A percentile compares a stretch with the other conserved stretches of the same genome.
These are phyloP conservation scores for Cerastis rubricosa DNA, from an alignment of 2,888 invertebrate genomes.

Conservation along the genomic window DNA sequence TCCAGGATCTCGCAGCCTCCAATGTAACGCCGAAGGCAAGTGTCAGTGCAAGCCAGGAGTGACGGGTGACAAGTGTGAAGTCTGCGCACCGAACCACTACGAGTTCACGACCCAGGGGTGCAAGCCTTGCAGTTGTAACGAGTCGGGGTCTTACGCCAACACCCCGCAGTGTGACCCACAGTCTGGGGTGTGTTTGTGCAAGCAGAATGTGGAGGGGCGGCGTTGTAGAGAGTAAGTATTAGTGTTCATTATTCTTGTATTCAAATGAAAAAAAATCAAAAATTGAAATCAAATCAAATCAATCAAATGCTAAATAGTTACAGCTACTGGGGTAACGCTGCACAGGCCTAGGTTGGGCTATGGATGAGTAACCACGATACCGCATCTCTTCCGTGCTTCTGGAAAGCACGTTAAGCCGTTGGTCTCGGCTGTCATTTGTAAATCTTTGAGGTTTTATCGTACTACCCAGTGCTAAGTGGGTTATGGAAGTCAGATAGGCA, in stretches of 20 bases:
- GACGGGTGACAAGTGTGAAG: slow-evolving; percentile 98
- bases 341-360: too few species aligned
- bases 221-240: slow-evolving; percentile 95
- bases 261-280: too few species aligned
- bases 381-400: too few species aligned
- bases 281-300: too few species aligned
- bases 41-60: slow-evolving; percentile 99
- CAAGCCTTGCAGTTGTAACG: slow-evolving; percentile 97
- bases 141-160: slow-evolving; percentile 95
- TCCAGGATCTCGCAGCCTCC: slow-evolving; percentile 95
- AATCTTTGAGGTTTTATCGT: too few species aligned
- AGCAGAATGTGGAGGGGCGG: slow-evolving; percentile 98
- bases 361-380: too few species aligned
- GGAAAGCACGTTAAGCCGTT: too few species aligned
- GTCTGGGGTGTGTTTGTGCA: slow-evolving; percentile 95
- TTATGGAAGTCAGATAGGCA: too few species aligned
- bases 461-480: too few species aligned
- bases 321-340: too few species aligned
- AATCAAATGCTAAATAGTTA: too few species aligned
- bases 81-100: slow-evolving; percentile 95
- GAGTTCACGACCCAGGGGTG: slow-evolving; percentile 98
- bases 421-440: too few species aligned
- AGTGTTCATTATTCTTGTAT: neutral
- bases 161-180: slow-evolving; percentile 95
- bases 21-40: slow-evolving; percentile 97